Percentiles rank a stretch among this genome's conserved stretches.
phyloP scores from a whole-genome alignment of 2,888 invertebrate genomes.

The Limnephilus auricula region DNA sequence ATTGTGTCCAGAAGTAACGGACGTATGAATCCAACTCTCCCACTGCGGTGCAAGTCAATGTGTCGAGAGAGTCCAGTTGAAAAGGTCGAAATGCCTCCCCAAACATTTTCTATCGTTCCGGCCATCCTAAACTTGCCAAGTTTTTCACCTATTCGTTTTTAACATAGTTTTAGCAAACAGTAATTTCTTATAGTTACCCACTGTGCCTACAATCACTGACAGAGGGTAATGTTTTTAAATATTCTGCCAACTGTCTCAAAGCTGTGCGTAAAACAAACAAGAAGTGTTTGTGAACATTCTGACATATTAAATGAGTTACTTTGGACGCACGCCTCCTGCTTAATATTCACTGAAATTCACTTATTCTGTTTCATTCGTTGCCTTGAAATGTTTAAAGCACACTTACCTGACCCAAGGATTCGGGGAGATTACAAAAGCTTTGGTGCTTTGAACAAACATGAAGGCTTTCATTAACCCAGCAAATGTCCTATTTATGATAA shows the following conservation, averaged over 20 bases:
- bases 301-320: not conserved
- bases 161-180: no score
- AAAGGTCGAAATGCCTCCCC: no score
- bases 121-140: no score
- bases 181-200: no score
- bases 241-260: not conserved
- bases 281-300: not conserved
- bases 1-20: no score
- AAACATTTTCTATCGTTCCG: no score
- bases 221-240: no score
- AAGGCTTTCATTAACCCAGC: not conserved
- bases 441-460: not conserved
- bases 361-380: not conserved
- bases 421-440: not conserved
- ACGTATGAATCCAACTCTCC: no score
- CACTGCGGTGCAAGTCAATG: no score
- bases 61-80: no score
- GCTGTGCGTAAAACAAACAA: not conserved
- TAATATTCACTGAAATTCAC: conserved; percentile 4
- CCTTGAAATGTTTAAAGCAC: not conserved
- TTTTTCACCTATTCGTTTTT: no score
- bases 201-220: no score
- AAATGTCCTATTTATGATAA: not conserved
- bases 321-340: not conserved
- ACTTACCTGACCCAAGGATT: not conserved